Evolutionary conservation across 2,888 invertebrate species (phyloP).

Genomic region (Odontothrips loti): DNA sequence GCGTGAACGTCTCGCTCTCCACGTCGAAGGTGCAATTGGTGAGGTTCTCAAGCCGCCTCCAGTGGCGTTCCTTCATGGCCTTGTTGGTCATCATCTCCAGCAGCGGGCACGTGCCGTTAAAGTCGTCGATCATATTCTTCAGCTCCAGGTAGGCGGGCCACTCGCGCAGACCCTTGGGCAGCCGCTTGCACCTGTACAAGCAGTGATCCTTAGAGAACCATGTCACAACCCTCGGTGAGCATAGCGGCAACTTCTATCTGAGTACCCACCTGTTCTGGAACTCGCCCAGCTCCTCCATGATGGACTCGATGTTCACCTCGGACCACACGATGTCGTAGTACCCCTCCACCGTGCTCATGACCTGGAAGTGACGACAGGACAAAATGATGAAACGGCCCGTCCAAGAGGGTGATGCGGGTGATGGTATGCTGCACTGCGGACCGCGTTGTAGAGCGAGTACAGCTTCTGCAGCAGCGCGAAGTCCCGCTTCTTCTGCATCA

Average conservation of each 20-base stretch:
- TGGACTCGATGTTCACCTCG: constrained; percentile 77
- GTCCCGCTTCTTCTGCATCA: constrained; percentile 75
- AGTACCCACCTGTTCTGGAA: constrained; percentile 68
- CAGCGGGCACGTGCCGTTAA: constrained; percentile 80
- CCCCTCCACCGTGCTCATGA: constrained; percentile 79
- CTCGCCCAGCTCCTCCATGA: constrained; percentile 71
- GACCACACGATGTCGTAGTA: constrained; percentile 82
- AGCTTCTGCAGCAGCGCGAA: constrained; percentile 78
- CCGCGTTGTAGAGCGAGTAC: constrained; percentile 60
- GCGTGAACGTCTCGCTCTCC: constrained; percentile 71
- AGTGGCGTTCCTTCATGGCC: constrained; percentile 77
- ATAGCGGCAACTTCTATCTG: too few relatives aligned
- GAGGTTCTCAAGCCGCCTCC: constrained; percentile 58
- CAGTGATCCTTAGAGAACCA: too few relatives aligned
- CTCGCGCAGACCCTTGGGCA: constrained; percentile 79
- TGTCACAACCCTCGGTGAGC: too few relatives aligned
- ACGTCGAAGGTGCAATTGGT: constrained; percentile 68
- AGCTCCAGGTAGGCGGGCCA: constrained; percentile 85
- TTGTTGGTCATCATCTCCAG: constrained; percentile 85
- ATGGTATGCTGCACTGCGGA: too few relatives aligned
- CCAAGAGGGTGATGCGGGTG: too few relatives aligned
- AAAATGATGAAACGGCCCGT: too few relatives aligned
- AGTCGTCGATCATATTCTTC: constrained; percentile 85
- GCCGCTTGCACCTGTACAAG: constrained; percentile 63
- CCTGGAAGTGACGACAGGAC: constrained; percentile 59